Evolutionary conservation across 1,140 invertebrate genomes (phyloP).

Genomic region (Euura lappo): DNA sequence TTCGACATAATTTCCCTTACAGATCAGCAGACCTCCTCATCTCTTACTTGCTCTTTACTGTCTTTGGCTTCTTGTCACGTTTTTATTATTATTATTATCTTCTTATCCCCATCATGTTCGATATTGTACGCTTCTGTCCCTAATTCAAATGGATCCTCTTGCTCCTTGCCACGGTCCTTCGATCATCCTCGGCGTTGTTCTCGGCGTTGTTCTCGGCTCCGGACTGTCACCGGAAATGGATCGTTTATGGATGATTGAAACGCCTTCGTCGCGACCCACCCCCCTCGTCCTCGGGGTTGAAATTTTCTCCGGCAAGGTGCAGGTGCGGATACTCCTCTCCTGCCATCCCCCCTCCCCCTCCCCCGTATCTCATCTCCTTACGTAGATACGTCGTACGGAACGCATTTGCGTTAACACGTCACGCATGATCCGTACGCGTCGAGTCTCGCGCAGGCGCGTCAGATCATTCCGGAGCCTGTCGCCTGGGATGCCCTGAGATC

Average conservation of each 20-base stretch:
- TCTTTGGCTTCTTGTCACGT: no score
- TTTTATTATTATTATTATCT: no score
- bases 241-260: conserved; percentile 4
- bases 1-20: no score
- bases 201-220: no score
- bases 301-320: not conserved
- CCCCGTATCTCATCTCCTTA: not conserved
- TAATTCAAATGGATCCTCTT: no score
- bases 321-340: not conserved
- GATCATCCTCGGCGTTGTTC: no score
- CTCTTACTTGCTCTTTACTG: no score
- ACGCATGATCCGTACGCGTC: conserved; percentile 8
- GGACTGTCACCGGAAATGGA: not conserved
- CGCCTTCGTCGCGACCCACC: not conserved
- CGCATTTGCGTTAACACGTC: conserved; percentile 1
- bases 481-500: conserved; percentile 47
- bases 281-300: not conserved
- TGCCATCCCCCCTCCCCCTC: not conserved
- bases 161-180: no score
- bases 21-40: no score
- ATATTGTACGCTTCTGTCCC: no score
- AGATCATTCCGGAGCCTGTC: conserved; percentile 45
- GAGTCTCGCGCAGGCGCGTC: conserved; percentile 39
- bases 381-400: not conserved
- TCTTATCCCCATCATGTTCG: no score